Percentiles rank a stretch among this genome's conserved stretches.
phyloP scores from a whole-genome alignment of 2,888 invertebrate genomes.

The Cistogaster globosa region DNA sequence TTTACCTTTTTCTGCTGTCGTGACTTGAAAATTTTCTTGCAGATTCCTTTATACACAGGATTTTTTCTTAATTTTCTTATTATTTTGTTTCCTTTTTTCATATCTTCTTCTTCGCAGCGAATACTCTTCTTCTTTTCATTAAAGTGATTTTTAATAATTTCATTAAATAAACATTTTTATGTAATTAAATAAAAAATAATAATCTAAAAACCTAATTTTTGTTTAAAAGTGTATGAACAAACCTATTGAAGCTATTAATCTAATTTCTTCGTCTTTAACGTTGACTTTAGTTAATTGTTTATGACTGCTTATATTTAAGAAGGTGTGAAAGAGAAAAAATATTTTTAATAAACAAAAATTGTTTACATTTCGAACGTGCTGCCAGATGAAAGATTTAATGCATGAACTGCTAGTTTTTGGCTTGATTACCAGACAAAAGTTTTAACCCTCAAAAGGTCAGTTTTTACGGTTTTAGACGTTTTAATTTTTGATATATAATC shows the following conservation, averaged over 20 bases:
- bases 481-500: too few relatives aligned
- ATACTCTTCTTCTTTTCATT: slow-evolving; percentile 11
- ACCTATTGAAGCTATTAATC: background rate
- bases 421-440: too few relatives aligned
- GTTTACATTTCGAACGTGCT: slow-evolving; percentile 45
- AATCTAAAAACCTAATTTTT: background rate
- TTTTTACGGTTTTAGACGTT: too few relatives aligned
- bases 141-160: background rate
- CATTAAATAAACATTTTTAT: background rate
- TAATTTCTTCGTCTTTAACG: background rate
- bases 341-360: slow-evolving; percentile 19
- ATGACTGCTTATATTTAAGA: background rate
- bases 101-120: slow-evolving; percentile 27
- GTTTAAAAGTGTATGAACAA: background rate
- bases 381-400: slow-evolving; percentile 16
- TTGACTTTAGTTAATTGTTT: background rate
- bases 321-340: background rate
- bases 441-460: too few relatives aligned
- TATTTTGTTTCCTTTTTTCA: slow-evolving; percentile 44
- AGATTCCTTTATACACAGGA: slow-evolving; percentile 72
- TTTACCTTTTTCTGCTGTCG: slow-evolving; percentile 61
- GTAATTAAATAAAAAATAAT: background rate
- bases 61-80: slow-evolving; percentile 63
- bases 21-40: slow-evolving; percentile 72
- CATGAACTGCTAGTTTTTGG: too few relatives aligned